Evolutionary conservation across 2,797 vertebrate species (phyloP), one percentile per base, ranked within the genome.

Genomic region (Takifugu ocellatus): DNA sequence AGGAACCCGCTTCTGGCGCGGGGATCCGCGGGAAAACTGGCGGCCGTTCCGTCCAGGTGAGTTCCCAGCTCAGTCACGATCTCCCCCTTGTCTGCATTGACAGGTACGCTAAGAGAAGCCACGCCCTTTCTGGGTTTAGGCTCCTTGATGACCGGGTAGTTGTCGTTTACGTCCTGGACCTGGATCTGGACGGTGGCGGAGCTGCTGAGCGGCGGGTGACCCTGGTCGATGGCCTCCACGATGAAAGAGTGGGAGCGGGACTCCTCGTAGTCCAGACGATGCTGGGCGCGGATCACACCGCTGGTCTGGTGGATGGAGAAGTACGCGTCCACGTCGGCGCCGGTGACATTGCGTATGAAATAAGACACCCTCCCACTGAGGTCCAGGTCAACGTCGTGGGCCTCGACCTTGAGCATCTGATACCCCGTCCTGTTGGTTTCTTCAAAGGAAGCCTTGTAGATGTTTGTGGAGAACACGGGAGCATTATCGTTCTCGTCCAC

Each of bases 401-500:
- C 96, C 25, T 50, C 77, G 6, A 98, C 59, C 0, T 86, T 91
- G 58, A 97, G 85, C 46, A 94, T 77, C 1, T 84, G 83, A 51
- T 87, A 79, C 6, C 87, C 90, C 0, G 82, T 86, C 0, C 54
- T 25, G 0, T 91, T 93, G 68, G 96, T 99, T 82, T 98, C 95
- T 8, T 78, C 62, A 1, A 96, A 63, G 1, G 90, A 85, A 2
- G 82, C 85, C 59, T 87, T 88, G 0, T 96, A 98, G 43, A 70
- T 16, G 0, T 74, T 79, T 52, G 74, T 77, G 26, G 92, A 92
- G 9, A 98, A 98, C 27, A 91, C 69, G 0, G 96, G 96, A 1
- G 91, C 76, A 0, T 99, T 99, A 85, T 99, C 97, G 0, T 98
- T 98, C 70, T 92, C 86, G 0, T 99, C 96, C 0, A 91, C 79